phyloP scores from a whole-genome alignment of 2,113 vertebrate genomes.

The Polypterus bichir region DNA sequence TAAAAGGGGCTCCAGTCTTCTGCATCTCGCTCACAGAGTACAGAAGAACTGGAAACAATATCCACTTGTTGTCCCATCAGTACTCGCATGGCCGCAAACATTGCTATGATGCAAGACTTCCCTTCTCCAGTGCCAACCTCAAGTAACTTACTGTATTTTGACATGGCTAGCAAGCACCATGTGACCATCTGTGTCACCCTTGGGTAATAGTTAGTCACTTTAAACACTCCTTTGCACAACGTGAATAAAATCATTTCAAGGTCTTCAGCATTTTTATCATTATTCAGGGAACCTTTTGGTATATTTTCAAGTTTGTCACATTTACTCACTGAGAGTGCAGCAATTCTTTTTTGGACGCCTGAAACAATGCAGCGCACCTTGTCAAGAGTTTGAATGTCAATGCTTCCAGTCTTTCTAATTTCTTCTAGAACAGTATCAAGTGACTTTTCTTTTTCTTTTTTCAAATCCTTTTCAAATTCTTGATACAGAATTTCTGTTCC shows the following conservation, averaged over 20 bases:
- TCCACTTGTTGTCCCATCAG: slow-evolving; percentile 15
- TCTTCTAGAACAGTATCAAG: slow-evolving; percentile 30
- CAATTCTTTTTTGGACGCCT: too few species aligned
- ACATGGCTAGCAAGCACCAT: slow-evolving; percentile 39
- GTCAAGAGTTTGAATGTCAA: slow-evolving; percentile 15
- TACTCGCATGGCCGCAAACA: slow-evolving; percentile 41
- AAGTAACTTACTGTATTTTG: slow-evolving; percentile 26
- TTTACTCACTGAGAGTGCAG: too few species aligned
- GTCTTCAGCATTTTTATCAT: too few species aligned
- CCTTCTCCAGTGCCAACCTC: slow-evolving; percentile 40
- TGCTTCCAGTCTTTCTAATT: slow-evolving; percentile 23
- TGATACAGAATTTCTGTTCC: background rate
- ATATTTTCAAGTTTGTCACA: too few species aligned
- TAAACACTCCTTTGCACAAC: slow-evolving; percentile 19
- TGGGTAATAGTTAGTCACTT: slow-evolving; percentile 11
- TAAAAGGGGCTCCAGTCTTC: slow-evolving; percentile 23
- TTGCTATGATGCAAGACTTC: slow-evolving; percentile 42
- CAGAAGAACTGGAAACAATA: slow-evolving; percentile 18
- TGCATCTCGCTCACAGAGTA: slow-evolving; percentile 18
- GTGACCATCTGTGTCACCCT: slow-evolving; percentile 38
- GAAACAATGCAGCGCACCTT: slow-evolving; percentile 19
- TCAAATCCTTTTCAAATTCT: background rate
- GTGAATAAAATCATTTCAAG: slow-evolving; percentile 4
- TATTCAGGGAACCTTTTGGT: too few species aligned
- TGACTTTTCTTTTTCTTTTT: slow-evolving; percentile 4